Evolutionary conservation across 2,113 vertebrate species (phyloP).

Genomic region (Rafetus swinhoei): DNA sequence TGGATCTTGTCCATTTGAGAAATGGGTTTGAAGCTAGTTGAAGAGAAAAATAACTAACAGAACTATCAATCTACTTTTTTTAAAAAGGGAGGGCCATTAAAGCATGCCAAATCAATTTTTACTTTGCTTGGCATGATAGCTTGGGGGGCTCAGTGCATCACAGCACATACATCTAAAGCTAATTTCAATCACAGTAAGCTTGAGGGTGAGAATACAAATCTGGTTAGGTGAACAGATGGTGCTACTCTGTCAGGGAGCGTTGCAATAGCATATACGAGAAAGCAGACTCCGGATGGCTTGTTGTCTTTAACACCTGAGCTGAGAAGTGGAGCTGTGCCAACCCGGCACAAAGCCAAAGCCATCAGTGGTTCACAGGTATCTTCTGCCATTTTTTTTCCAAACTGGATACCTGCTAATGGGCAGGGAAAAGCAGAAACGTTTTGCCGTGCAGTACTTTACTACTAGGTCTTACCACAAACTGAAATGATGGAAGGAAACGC

Average conservation of each 20-base stretch:
- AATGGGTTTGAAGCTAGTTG: background rate
- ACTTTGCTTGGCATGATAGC: background rate
- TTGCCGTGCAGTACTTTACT: background rate
- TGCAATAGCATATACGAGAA: conserved; percentile 54
- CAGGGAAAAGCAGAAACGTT: conserved; percentile 7
- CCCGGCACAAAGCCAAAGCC: background rate
- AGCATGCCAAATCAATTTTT: background rate
- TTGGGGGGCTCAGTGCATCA: background rate
- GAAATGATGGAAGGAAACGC: background rate
- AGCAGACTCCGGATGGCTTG: conserved; percentile 42
- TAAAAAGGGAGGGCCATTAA: background rate
- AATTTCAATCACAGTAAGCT: background rate
- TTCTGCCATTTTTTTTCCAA: background rate
- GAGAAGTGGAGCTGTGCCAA: conserved; percentile 25
- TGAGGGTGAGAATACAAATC: conserved; percentile 28
- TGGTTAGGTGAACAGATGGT: conserved; percentile 42
- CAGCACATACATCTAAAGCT: conserved; percentile 7
- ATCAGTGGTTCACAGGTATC: conserved; percentile 19
- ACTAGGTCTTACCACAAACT: background rate
- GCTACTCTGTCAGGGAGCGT: conserved; percentile 25
- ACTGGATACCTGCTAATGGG: conserved; percentile 10
- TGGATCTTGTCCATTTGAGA: background rate
- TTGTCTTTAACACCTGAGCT: conserved; percentile 50
- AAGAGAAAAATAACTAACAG: background rate
- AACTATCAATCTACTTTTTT: background rate